Percentiles rank a stretch among this genome's conserved stretches.
These are phyloP conservation scores for Pomacea canaliculata DNA, from an alignment of 2,888 invertebrate species.

Conservation along the genomic window DNA sequence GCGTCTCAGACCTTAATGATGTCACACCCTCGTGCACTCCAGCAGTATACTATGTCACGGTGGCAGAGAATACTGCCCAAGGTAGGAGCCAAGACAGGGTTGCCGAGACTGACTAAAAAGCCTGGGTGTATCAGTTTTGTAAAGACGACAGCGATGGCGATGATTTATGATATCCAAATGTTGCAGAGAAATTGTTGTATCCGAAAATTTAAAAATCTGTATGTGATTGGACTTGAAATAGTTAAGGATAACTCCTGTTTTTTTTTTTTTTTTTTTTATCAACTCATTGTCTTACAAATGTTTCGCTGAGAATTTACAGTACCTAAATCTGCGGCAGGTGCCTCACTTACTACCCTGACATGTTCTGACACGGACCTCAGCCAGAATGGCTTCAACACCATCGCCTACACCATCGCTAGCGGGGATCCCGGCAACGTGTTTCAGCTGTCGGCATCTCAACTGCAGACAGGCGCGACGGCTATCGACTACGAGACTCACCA, in stretches of 20 bases:
- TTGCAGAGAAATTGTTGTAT: no score
- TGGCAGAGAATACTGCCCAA: constrained; percentile 27
- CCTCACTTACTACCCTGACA: constrained; percentile 38
- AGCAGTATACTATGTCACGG: constrained; percentile 23
- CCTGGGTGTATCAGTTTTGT: no score
- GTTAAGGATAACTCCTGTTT: no score
- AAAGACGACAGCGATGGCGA: no score
- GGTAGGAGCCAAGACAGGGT: constrained; percentile 6
- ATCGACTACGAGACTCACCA: constrained; percentile 12
- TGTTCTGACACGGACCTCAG: constrained; percentile 48
- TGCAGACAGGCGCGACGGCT: constrained; percentile 1
- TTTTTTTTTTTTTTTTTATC: no score
- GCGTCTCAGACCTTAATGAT: constrained; percentile 43
- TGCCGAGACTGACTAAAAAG: background rate
- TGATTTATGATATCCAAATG: no score
- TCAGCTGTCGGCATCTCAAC: constrained; percentile 1
- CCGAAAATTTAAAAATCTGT: no score
- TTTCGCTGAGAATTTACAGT: no score
- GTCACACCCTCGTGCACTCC: constrained; percentile 36
- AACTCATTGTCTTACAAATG: no score
- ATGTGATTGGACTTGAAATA: no score
- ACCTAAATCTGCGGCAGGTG: constrained; percentile 19
- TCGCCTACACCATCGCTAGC: constrained; percentile 34
- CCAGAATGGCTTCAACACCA: constrained; percentile 29
- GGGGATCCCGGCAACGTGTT: constrained; percentile 33